Evolutionary conservation across 2,113 vertebrate genomes (phyloP).

Genomic region (Ptilorrhoa leucosticta): DNA sequence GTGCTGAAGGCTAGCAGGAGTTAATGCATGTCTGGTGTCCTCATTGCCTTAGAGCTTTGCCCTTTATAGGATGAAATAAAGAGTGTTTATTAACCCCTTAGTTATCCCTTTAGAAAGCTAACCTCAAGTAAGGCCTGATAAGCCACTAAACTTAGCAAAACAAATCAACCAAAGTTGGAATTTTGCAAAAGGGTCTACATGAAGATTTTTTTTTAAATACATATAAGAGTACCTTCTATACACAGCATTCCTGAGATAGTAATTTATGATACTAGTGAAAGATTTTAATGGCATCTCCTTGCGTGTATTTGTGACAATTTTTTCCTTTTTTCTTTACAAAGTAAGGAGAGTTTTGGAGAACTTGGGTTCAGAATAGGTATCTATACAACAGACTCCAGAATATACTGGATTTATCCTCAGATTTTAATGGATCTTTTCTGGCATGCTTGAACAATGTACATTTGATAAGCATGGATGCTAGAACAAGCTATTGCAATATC

Average conservation of each 20-base stretch:
- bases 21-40: neutral
- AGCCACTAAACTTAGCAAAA: neutral
- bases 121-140: neutral
- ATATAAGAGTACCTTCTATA: neutral
- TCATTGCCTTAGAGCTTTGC: neutral
- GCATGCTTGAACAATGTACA: neutral
- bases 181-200: neutral
- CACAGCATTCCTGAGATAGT: neutral
- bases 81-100: neutral
- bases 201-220: neutral
- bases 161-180: neutral
- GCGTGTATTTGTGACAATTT: neutral
- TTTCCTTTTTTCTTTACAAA: neutral
- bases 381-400: neutral
- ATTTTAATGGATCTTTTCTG: neutral
- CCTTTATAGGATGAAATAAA: neutral
- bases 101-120: neutral
- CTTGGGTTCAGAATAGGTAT: neutral
- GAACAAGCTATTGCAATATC: neutral
- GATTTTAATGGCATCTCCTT: neutral
- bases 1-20: neutral
- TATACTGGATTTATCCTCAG: neutral
- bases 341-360: neutral
- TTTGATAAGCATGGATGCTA: neutral
- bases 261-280: neutral